Base-by-base conservation (phyloP, 2,888 invertebrate genomes). In the Athripsodes cinereus region DNA sequence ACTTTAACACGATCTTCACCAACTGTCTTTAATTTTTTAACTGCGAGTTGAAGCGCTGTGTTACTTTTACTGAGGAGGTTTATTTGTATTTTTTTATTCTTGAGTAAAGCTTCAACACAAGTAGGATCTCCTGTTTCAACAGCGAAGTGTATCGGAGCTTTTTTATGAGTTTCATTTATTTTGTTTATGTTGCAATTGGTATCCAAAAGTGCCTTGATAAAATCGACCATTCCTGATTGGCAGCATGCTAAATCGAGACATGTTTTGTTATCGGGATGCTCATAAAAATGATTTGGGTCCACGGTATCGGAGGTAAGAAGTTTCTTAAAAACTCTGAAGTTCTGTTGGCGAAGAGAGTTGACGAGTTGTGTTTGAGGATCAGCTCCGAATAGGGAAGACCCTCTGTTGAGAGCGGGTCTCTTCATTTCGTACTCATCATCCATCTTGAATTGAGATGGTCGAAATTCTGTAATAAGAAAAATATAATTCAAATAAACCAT, bases 101-200 rank as follows among this genome's bases (percentile, higher is more conserved):
- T 74, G 22, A 84, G 64, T 16, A 85, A 68, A 1, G 69, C 68
- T 61, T 72, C 69, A 47, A 85, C 66, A 8, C 78, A 77, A 46
- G 76, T 74, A 2, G 73, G 68, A 61, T 79, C 77, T 19, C 80
- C 80, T 51, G 72, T 74, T 67, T 82, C 80, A 1, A 81, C 78
- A 2, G 85, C 85, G 60, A 83, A 83, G 70, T 88, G 87, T 62
- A 88, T 74, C 0, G 86, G 83, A n/a, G 83, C 81, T 62, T 79
- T 80, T 16, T 79, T 75, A 54, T 81, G 77, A 1, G 74, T 74
- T 62, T 75, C 74, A 67, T 84, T 84, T 1, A 81, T 66, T 65
- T 71, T 76, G 64, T 84, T 83, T 0, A 84, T 79, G 68, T 85
- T 75, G 0, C 84, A 86, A 59, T 84, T 84, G 54, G 80, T 70